Evolutionary conservation across 2,797 vertebrate species (phyloP).

Genomic region (Falco peregrinus): DNA sequence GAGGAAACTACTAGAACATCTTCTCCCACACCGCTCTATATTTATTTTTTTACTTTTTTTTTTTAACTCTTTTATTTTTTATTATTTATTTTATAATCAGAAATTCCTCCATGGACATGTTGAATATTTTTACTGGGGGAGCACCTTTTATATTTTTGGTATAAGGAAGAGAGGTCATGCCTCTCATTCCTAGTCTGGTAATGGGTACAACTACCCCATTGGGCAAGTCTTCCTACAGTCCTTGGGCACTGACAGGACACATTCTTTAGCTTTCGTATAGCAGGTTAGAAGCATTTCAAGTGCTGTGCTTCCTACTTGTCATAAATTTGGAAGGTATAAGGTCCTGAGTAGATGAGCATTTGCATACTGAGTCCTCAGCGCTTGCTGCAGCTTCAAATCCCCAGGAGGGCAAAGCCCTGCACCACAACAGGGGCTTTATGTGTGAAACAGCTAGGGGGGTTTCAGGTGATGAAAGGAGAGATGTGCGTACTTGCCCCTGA

Average conservation of each 20-base stretch:
- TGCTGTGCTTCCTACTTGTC: neutral
- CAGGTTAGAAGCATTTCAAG: neutral
- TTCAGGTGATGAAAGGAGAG: conserved; percentile 39
- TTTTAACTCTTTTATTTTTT: too few species aligned
- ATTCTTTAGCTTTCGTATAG: neutral
- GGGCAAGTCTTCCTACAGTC: neutral
- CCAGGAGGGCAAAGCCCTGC: neutral
- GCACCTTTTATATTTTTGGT: neutral
- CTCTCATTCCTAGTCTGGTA: neutral
- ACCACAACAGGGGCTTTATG: neutral
- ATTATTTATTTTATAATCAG: neutral
- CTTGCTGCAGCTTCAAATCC: neutral
- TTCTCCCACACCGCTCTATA: too few species aligned
- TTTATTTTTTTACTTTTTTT: too few species aligned
- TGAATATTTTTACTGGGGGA: neutral
- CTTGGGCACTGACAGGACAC: neutral
- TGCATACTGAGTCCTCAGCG: neutral
- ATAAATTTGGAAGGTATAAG: neutral
- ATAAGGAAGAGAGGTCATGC: neutral
- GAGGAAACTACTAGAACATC: neutral
- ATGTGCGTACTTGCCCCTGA: neutral
- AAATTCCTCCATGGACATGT: neutral
- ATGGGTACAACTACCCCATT: neutral
- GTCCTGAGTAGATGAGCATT: neutral
- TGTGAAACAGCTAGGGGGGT: accelerated